Base-by-base conservation (phyloP, 1,140 invertebrate genomes). In the Dysdera silvatica region DNA sequence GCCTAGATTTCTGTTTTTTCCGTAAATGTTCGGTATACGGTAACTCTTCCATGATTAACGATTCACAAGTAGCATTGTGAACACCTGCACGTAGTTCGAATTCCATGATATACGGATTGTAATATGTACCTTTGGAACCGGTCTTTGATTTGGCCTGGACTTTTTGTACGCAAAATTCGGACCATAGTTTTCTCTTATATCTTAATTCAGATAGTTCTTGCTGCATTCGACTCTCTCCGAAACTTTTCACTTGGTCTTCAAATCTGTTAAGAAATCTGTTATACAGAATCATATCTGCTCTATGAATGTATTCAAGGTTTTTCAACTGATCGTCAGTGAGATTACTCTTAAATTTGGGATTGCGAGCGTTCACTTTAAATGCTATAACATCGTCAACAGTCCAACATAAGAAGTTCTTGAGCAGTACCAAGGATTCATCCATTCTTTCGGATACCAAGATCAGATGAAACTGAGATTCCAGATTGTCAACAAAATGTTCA, bases 251-350 rank as follows among this genome's bases (percentile, higher is more conserved):
- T 55, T 63, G 66, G 20, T 63, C 24, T 23, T 68, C 64, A 31
- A 78, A 75, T 64, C 68, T 74, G 5, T 68, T 41, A 16, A 68
- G 14, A 61, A 78, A 78, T 47, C 73, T 56, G 12, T 71, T 54
- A 47, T 78, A 78, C 7, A 77, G 49, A 20, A 68, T 56, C 6
- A 60, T 48, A 68, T 77, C 76, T 0, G 72, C 74, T 6, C 52
- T 37, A 51, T 75, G 75, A 14, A 71, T 18, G 24, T 66, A n/a
- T 23, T 41, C 33, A 23, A 76, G 41, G 10, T 26, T 53, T n/a
- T 62, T 26, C 14, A 41, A 32, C 33, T 55, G 53, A 8, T 24
- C 20, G 8, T 43, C 53, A 24, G 37, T 67, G 20, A 73, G 28
- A 10, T 45, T 33, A 24, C 47, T 55, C 32, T 61, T 66, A 29